Base-by-base conservation (phyloP, 2,888 invertebrate genomes). In the Xanthostigma xanthostigma region DNA sequence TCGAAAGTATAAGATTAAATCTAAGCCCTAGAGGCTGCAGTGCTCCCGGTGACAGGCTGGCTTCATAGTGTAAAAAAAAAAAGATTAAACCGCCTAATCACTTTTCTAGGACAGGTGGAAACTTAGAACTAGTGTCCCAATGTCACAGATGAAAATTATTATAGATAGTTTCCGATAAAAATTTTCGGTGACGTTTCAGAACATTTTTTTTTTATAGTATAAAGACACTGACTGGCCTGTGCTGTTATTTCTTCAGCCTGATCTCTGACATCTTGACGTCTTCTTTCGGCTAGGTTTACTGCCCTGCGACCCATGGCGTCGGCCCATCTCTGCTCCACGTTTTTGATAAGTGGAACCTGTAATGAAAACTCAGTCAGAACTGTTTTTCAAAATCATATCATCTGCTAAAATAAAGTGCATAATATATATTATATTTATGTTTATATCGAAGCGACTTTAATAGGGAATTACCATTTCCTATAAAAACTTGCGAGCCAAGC, bases 221-320 rank as follows among this genome's bases (percentile, higher is more conserved):
- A 54, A 55, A 55, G 52, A 54, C 56, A 66, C 69, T 65, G 68
- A 80, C 79, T 79, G 51, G 77, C 68, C 49, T 76, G 67, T 44
- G 81, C 79, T 12, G 89, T 79, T 55, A 87, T 85, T 68, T 95
- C 95, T 61, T 92, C 89, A 48, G 92, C 89, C 68, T 96, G 94
- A 71, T 97, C 97, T 50, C 87, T 73, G 2, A 95, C 84, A 69
- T 96, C 95, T 54, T 92, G 90, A 41, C 95, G 76, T 36, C 96
- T 74, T 39, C 96, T 73, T 63, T 85, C 84, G 58, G 83, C 75
- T 47, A 95, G 68, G 66, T 85, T 84, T 51, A 77, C 78, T 37
- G 87, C 78, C 58, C 85, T 78, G 49, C 81, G 77, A 1, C 79
- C 75, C 62, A 84, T 79, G 54, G 90, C 64, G 53, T 78, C 75